Evolutionary conservation across 1,140 invertebrate genomes (phyloP).

Genomic region (Coboldia fuscipes): DNA sequence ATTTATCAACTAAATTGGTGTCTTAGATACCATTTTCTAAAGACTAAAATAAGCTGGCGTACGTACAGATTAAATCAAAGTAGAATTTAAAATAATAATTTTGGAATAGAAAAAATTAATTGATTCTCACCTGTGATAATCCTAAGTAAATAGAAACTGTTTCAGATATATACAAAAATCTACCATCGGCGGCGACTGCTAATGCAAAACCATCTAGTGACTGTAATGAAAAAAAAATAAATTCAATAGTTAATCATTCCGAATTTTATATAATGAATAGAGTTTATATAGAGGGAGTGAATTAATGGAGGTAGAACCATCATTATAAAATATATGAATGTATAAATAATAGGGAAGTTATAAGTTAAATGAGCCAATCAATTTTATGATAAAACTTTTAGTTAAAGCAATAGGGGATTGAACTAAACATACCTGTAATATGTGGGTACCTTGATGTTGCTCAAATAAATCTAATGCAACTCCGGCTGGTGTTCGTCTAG

Average conservation of each 20-base stretch:
- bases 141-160: conserved; percentile 97
- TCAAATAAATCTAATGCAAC: conserved; percentile 77
- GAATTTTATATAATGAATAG: too few species aligned
- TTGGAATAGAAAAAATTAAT: too few species aligned
- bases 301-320: too few species aligned
- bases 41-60: too few species aligned
- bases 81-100: too few species aligned
- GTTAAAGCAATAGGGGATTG: background rate
- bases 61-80: too few species aligned
- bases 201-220: conserved; percentile 92
- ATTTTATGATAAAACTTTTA: too few species aligned
- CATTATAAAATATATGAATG: background rate
- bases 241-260: background rate
- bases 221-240: conserved; percentile 30
- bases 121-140: conserved; percentile 73
- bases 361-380: background rate
- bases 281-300: too few species aligned
- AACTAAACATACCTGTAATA: conserved; percentile 63
- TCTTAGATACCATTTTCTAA: too few species aligned
- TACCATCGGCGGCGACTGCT: conserved; percentile 79
- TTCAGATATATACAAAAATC: conserved; percentile 96
- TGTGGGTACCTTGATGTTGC: conserved; percentile 91
- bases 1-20: background rate
- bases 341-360: too few species aligned
- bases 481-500: conserved; percentile 38